A percentile compares a stretch with the other conserved stretches of the same genome.
Evolutionary conservation across 2,113 vertebrate genomes (phyloP).

Genomic region (Prunella fulvescens): DNA sequence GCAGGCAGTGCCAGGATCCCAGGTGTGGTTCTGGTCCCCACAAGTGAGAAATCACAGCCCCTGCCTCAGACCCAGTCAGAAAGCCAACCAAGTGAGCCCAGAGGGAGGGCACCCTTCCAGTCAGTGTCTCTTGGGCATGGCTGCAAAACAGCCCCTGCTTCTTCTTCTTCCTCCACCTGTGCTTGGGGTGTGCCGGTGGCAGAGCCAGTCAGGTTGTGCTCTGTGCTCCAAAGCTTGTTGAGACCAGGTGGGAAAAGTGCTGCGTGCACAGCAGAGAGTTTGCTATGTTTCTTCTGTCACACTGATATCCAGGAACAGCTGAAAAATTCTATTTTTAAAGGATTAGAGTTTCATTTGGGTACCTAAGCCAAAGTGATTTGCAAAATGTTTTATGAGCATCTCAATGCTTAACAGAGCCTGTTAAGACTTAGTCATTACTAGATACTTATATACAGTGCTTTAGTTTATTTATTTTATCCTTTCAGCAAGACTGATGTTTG

Average conservation of each 20-base stretch:
- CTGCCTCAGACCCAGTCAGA: not conserved
- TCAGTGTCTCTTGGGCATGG: not conserved
- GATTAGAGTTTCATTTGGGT: not conserved
- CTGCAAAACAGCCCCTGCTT: not conserved
- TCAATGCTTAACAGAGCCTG: not conserved
- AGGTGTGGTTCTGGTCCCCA: not conserved
- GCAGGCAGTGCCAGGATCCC: not conserved
- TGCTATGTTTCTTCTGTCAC: not conserved
- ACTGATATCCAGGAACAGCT: not conserved
- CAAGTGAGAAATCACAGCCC: not conserved
- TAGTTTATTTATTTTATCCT: not conserved
- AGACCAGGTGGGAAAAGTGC: not conserved
- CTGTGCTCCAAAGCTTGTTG: not conserved
- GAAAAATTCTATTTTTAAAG: not conserved
- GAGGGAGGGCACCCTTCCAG: not conserved
- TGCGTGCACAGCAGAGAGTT: accelerated
- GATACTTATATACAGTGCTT: not conserved
- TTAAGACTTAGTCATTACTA: not conserved
- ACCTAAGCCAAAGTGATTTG: not conserved
- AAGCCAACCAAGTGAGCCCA: not conserved
- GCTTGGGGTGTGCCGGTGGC: not conserved
- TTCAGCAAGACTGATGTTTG: not conserved
- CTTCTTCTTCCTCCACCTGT: not conserved
- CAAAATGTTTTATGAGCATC: not conserved
- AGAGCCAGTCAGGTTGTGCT: not conserved